These are phyloP conservation scores for Andrena marginata DNA, from an alignment of 2,888 invertebrate genomes.

Conservation along the genomic window DNA sequence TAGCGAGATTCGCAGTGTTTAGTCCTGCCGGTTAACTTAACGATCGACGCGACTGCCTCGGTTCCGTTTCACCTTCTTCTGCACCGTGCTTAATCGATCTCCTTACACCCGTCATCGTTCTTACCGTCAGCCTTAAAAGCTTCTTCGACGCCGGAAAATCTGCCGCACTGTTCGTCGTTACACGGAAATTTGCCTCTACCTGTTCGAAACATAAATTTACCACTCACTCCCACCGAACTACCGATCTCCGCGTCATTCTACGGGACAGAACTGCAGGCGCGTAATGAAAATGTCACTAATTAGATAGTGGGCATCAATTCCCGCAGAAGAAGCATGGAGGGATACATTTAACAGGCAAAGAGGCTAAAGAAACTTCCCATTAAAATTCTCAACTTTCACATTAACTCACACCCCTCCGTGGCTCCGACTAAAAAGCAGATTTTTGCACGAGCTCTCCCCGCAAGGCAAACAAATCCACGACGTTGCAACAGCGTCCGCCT, in stretches of 20 bases:
- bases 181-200: slow-evolving; percentile 14
- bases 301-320: too few species aligned
- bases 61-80: slow-evolving; percentile 42
- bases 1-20: slow-evolving; percentile 22
- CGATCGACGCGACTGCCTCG: slow-evolving; percentile 30
- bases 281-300: too few species aligned
- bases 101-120: slow-evolving; percentile 38
- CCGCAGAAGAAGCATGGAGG: too few species aligned
- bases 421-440: too few species aligned
- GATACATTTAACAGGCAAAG: too few species aligned
- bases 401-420: too few species aligned
- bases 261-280: too few species aligned
- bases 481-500: not conserved
- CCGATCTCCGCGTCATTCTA: too few species aligned
- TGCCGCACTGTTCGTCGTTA: slow-evolving; percentile 20
- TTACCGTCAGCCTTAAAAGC: slow-evolving; percentile 3
- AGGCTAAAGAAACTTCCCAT: not conserved
- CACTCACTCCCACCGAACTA: not conserved
- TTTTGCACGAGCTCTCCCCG: not conserved
- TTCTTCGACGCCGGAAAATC: slow-evolving; percentile 14
- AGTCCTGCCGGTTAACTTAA: slow-evolving; percentile 28
- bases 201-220: too few species aligned
- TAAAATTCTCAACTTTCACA: not conserved
- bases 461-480: not conserved
- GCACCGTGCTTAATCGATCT: slow-evolving; percentile 43